Evolutionary conservation across 2,113 vertebrate species (phyloP).

Genomic region (Chionodraco myersi): DNA sequence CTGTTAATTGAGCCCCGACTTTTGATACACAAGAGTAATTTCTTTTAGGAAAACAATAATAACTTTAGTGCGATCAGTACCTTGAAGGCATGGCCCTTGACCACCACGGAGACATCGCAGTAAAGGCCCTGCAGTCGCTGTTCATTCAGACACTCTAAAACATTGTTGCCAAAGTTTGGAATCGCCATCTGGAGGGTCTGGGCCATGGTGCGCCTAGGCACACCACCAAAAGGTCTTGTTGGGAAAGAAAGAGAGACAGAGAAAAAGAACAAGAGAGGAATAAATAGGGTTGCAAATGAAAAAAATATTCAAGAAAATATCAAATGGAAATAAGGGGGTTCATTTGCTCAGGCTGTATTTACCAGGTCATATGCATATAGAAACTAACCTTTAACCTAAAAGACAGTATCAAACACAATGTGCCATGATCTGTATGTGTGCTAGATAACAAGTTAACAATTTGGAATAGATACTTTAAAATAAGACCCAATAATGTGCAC

Average conservation of each 20-base stretch:
- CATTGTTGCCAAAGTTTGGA: constrained; percentile 97
- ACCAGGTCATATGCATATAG: too few species aligned
- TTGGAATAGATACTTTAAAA: too few species aligned
- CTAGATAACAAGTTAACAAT: too few species aligned
- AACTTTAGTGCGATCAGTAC: constrained; percentile 38
- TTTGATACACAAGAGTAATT: not conserved
- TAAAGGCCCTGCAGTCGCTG: constrained; percentile 97
- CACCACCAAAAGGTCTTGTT: constrained; percentile 81
- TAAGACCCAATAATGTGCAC: too few species aligned
- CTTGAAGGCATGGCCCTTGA: constrained; percentile 96
- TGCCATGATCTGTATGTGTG: too few species aligned
- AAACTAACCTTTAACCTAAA: too few species aligned
- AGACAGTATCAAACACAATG: too few species aligned
- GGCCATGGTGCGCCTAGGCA: constrained; percentile 90
- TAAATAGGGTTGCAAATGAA: too few species aligned
- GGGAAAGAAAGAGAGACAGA: constrained; percentile 20
- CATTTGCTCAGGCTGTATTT: too few species aligned
- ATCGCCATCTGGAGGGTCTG: constrained; percentile 99
- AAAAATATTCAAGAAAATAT: too few species aligned
- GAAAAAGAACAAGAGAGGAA: constrained; percentile 15
- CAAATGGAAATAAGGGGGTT: too few species aligned
- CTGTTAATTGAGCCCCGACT: not conserved
- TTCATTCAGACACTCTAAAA: constrained; percentile 97
- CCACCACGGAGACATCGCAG: constrained; percentile 96
- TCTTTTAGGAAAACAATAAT: not conserved